A percentile compares a stretch with the other conserved stretches of the same genome.
Conservation (phyloP, 2,888 invertebrate genomes). For the Portevinia maculata region DNA sequence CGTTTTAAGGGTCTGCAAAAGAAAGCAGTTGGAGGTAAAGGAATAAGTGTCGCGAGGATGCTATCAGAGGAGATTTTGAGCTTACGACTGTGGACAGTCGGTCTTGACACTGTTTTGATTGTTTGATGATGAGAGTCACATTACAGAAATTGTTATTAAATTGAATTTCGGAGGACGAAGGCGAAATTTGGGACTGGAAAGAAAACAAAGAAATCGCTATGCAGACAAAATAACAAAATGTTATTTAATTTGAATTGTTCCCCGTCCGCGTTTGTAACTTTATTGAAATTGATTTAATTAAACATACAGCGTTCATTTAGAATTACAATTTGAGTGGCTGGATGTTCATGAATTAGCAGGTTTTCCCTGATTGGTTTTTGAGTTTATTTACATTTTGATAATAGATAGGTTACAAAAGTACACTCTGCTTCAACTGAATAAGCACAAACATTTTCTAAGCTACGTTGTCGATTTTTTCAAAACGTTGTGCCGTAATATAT, state of each 20-base stretch:
- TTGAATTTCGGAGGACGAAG: constrained; percentile 9
- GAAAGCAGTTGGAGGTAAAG: background rate
- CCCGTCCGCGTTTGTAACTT: background rate
- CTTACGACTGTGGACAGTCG: constrained; percentile 36
- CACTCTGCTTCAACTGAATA: no score
- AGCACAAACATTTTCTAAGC: no score
- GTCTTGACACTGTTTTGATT: constrained; percentile 67
- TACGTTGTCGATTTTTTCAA: no score
- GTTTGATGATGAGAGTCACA: constrained; percentile 37
- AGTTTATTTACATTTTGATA: no score
- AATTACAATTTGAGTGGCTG: background rate
- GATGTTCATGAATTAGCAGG: no score
- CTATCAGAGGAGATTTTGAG: constrained; percentile 37
- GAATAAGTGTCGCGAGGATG: constrained; percentile 24
- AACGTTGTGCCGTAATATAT: no score
- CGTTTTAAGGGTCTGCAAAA: background rate
- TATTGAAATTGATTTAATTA: background rate
- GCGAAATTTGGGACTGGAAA: background rate
- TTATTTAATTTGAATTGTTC: constrained; percentile 2
- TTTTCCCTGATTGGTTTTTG: no score
- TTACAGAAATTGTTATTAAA: constrained; percentile 58
- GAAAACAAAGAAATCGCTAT: background rate
- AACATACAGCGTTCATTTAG: background rate
- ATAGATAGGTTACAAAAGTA: no score
- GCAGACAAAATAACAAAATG: background rate